These are phyloP conservation scores for Semibalanus balanoides DNA, from an alignment of 1,140 invertebrate species.

Conservation along the genomic window DNA sequence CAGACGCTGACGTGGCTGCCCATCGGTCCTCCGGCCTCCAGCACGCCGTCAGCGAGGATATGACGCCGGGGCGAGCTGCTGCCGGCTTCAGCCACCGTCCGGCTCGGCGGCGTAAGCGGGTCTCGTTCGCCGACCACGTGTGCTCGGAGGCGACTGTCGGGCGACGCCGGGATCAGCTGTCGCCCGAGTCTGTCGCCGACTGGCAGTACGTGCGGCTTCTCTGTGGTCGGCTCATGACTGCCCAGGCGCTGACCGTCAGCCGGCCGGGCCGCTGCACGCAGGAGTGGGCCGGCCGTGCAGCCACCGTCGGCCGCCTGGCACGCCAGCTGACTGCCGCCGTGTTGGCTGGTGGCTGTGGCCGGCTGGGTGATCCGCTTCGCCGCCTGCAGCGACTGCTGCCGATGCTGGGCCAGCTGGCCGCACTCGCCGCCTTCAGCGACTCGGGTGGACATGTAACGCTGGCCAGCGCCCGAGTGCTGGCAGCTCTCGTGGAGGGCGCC, in stretches of 20 bases:
- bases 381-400: neutral
- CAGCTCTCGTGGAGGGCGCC: neutral
- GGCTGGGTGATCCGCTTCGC: neutral
- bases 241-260: neutral
- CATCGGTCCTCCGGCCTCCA: no score
- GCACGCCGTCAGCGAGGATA: no score
- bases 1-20: no score
- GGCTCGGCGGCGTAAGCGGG: neutral
- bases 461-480: neutral
- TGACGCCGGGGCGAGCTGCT: no score
- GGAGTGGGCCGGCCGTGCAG: neutral
- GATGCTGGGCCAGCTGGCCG: neutral
- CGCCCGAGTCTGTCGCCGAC: neutral
- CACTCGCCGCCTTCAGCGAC: neutral
- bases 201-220: neutral
- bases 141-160: neutral
- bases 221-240: neutral
- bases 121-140: neutral
- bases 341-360: neutral
- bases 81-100: no score
- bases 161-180: no score
- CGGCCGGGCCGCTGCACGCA: neutral
- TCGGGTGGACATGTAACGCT: neutral
- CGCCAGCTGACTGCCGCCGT: neutral
- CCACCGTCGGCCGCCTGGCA: neutral